Conservation (phyloP, 2,888 invertebrate genomes). For the Euproctis similis region DNA sequence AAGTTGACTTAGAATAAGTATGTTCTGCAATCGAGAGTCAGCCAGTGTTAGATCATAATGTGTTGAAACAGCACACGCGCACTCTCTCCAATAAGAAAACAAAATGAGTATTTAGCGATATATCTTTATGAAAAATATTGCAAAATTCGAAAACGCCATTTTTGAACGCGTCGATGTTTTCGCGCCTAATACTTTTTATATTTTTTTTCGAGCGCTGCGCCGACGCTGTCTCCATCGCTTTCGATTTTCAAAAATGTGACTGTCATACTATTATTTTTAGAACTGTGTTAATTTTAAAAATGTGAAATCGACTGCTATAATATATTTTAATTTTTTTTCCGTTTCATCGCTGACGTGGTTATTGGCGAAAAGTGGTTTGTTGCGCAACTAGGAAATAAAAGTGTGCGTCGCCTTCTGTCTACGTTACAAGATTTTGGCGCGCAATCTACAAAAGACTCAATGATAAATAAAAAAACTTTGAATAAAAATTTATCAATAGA, state of each 20-base stretch:
- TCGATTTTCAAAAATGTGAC: conserved; percentile 38
- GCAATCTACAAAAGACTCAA: conserved; percentile 16
- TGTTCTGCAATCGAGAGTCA: conserved; percentile 73
- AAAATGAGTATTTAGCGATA: conserved; percentile 50
- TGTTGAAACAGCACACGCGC: conserved; percentile 74
- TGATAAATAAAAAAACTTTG: conserved; percentile 11
- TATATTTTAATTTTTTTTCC: conserved; percentile 21
- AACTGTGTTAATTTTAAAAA: conserved; percentile 21
- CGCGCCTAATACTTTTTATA: conserved; percentile 30
- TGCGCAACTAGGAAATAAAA: conserved; percentile 41
- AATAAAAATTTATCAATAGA: too few species aligned
- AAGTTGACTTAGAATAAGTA: conserved; percentile 77
- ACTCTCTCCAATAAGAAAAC: conserved; percentile 47
- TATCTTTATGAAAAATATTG: conserved; percentile 23
- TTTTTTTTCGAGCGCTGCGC: conserved; percentile 19
- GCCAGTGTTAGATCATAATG: conserved; percentile 77
- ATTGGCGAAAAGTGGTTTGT: conserved; percentile 50
- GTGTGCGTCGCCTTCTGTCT: conserved; percentile 33
- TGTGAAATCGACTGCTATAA: conserved; percentile 21
- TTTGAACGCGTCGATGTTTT: conserved; percentile 22
- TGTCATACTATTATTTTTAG: conserved; percentile 27
- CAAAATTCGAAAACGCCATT: conserved; percentile 23
- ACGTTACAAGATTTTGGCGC: conserved; percentile 28
- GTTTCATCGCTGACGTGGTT: too few species aligned
- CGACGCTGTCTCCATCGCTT: conserved; percentile 20